phyloP scores from a whole-genome alignment of 2,888 invertebrate genomes.

The Xanthorhoe spadicearia region DNA sequence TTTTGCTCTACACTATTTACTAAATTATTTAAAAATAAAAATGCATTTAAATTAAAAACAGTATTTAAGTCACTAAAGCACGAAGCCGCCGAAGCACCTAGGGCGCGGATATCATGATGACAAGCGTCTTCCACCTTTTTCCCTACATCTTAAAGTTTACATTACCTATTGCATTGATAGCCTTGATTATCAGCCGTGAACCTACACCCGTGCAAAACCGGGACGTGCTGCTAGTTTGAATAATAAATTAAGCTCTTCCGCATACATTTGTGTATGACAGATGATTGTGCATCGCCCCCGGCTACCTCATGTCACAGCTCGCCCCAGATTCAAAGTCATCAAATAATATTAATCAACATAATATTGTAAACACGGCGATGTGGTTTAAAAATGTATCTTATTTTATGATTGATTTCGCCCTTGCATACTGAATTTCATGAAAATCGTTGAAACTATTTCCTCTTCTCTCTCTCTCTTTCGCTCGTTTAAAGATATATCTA shows the following conservation, averaged over 20 bases:
- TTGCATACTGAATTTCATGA: too few species aligned
- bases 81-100: conserved; percentile 59
- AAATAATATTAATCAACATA: background rate
- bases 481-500: too few species aligned
- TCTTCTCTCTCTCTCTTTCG: too few species aligned
- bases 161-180: too few species aligned
- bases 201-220: too few species aligned
- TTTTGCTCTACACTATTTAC: background rate
- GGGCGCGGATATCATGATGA: conserved; percentile 68
- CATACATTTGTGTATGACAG: conserved; percentile 9
- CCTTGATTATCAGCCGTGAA: too few species aligned
- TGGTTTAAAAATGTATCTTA: too few species aligned
- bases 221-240: too few species aligned
- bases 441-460: too few species aligned
- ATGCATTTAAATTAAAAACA: conserved; percentile 20
- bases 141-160: background rate
- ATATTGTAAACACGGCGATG: background rate
- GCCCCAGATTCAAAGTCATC: background rate
- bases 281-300: conserved; percentile 10
- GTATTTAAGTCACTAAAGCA: conserved; percentile 60
- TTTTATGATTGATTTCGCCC: too few species aligned
- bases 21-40: background rate
- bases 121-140: conserved; percentile 52
- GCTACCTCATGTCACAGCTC: conserved; percentile 22
- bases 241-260: background rate